phyloP scores from a whole-genome alignment of 2,797 vertebrate species.

The Lates japonicus region DNA sequence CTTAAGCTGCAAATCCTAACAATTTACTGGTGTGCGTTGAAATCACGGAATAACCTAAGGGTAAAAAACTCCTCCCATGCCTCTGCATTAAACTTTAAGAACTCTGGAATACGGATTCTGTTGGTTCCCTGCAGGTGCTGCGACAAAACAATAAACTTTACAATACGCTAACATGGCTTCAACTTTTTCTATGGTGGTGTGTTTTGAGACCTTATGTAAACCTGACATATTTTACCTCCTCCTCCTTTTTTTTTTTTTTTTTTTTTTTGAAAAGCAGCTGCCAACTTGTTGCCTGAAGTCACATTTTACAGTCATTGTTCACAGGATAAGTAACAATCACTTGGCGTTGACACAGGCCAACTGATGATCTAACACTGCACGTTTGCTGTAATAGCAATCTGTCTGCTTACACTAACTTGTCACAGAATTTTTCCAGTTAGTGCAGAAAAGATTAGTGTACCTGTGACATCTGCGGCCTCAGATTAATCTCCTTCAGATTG shows the following conservation, averaged over 20 bases:
- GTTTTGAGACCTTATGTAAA: neutral
- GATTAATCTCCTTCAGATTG: conserved; percentile 94
- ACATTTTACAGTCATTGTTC: neutral
- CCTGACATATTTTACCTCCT: neutral
- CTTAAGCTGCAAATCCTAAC: neutral
- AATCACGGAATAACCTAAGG: neutral
- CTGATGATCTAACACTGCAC: neutral
- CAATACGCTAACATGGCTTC: neutral
- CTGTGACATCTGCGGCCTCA: conserved; percentile 95
- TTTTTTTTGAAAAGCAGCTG: conserved; percentile 4
- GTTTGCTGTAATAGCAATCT: neutral
- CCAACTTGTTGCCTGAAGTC: neutral
- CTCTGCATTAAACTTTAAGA: neutral
- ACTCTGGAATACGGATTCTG: neutral
- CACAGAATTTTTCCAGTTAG: neutral
- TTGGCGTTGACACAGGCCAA: neutral
- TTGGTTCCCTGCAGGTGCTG: neutral
- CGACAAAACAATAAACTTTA: neutral
- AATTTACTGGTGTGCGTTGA: neutral
- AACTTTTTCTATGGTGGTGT: neutral
- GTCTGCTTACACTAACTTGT: too few relatives aligned
- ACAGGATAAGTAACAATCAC: neutral
- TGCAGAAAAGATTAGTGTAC: conserved; percentile 63
- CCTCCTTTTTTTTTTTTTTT: neutral
- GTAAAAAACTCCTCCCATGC: neutral